These are phyloP conservation scores for Acanthococcus lagerstroemiae DNA, from an alignment of 2,888 invertebrate species.

Conservation along the genomic window DNA sequence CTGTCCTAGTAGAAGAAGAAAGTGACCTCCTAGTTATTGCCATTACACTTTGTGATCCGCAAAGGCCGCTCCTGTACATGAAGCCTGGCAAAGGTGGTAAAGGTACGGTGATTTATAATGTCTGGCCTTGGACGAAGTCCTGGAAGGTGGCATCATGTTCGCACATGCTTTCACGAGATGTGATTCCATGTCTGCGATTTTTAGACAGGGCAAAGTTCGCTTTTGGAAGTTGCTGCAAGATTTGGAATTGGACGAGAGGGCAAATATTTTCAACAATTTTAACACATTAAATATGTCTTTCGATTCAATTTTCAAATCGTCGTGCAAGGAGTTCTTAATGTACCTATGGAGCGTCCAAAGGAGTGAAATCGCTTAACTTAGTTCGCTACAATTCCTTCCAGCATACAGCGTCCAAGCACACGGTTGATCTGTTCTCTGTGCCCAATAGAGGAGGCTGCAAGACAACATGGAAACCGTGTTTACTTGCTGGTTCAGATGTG, in stretches of 20 bases:
- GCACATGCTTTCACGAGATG: not conserved
- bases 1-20: not conserved
- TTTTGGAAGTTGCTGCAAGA: not conserved
- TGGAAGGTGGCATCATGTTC: not conserved
- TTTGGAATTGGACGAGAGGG: not conserved
- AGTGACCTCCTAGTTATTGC: not conserved
- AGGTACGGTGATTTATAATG: not conserved
- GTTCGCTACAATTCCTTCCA: constrained; percentile 2
- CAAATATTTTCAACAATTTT: not conserved
- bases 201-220: constrained; percentile 1
- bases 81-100: not conserved
- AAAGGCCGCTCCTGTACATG: not conserved
- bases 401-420: not conserved
- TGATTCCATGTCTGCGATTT: not conserved
- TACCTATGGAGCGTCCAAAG: constrained; percentile 3
- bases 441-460: constrained; percentile 32
- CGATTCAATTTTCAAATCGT: not conserved
- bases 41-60: not conserved
- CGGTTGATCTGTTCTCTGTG: not conserved
- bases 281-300: not conserved
- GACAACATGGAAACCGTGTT: constrained; percentile 38
- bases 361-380: not conserved
- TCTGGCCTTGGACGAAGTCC: not conserved
- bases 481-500: constrained; percentile 38
- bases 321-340: not conserved